Evolutionary conservation across 1,140 invertebrate species (phyloP).

Genomic region (Cryptotermes secundus): DNA sequence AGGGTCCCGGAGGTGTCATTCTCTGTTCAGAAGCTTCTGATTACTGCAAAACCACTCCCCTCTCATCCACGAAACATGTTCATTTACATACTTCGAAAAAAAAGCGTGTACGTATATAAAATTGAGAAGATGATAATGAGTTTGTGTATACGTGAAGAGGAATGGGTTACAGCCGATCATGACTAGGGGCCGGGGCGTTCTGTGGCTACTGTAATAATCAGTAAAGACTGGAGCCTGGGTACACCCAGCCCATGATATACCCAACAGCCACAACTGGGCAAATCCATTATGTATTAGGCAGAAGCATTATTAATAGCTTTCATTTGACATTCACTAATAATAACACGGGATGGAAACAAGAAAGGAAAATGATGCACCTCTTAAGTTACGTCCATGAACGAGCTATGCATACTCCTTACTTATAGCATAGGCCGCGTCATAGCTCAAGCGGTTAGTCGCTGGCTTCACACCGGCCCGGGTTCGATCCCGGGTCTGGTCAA

Average conservation of each 20-base stretch:
- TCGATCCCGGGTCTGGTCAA: too few species aligned
- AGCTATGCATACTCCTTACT: too few species aligned
- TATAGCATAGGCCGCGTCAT: too few species aligned
- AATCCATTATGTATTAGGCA: not conserved
- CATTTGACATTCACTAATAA: not conserved
- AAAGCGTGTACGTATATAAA: not conserved
- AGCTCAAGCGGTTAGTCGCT: too few species aligned
- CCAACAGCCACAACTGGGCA: not conserved
- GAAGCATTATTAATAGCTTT: not conserved
- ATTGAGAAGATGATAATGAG: not conserved
- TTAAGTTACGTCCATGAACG: too few species aligned
- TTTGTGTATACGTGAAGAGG: not conserved
- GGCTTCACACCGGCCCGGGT: too few species aligned
- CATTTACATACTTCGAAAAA: not conserved
- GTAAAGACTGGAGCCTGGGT: not conserved
- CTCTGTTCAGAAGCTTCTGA: not conserved
- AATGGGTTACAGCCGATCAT: not conserved
- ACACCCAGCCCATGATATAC: not conserved
- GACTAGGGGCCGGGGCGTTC: not conserved
- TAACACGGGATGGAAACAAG: not conserved
- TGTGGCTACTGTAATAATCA: not conserved
- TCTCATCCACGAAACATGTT: not conserved
- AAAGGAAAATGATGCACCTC: not conserved
- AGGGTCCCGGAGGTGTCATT: too few species aligned
- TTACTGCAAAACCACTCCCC: not conserved